Evolutionary conservation across 1,140 invertebrate genomes (phyloP).

Genomic region (Aphis craccivora): DNA sequence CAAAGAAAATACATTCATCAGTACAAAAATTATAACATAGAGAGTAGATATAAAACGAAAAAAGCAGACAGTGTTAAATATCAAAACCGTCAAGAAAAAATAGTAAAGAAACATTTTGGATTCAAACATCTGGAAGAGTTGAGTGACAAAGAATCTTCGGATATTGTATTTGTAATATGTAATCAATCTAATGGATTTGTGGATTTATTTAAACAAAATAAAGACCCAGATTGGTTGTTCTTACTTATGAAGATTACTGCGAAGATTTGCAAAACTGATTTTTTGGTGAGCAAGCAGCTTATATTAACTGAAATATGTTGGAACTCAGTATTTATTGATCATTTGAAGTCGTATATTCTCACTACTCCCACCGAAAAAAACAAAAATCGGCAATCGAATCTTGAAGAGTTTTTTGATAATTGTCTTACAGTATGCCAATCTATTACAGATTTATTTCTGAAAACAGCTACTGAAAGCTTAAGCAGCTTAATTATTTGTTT

Average conservation of each 20-base stretch:
- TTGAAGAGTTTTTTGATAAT: slow-evolving; percentile 48
- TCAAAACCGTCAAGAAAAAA: not conserved
- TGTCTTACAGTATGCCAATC: slow-evolving; percentile 37
- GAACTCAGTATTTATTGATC: slow-evolving; percentile 32
- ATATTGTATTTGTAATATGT: slow-evolving; percentile 42
- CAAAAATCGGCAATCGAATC: not conserved
- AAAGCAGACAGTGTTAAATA: no score
- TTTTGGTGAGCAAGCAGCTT: not conserved
- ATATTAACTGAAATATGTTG: slow-evolving; percentile 34
- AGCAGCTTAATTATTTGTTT: slow-evolving; percentile 28
- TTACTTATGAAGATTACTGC: slow-evolving; percentile 51
- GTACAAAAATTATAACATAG: not conserved
- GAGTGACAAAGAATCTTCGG: slow-evolving; percentile 36
- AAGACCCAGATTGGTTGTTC: slow-evolving; percentile 56
- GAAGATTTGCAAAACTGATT: slow-evolving; percentile 45
- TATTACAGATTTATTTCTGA: slow-evolving; percentile 51
- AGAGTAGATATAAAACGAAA: no score
- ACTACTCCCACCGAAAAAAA: slow-evolving; percentile 33
- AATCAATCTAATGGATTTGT: slow-evolving; percentile 34
- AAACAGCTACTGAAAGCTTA: slow-evolving; percentile 42
- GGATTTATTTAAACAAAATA: slow-evolving; percentile 5
- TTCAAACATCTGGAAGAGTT: slow-evolving; percentile 56
- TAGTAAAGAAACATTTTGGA: slow-evolving; percentile 48
- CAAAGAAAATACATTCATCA: not conserved
- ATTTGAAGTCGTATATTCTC: slow-evolving; percentile 30